Percentiles rank a stretch among this genome's conserved stretches.
Evolutionary conservation across 2,888 invertebrate species (phyloP).

Genomic region (Octodonta nipae): DNA sequence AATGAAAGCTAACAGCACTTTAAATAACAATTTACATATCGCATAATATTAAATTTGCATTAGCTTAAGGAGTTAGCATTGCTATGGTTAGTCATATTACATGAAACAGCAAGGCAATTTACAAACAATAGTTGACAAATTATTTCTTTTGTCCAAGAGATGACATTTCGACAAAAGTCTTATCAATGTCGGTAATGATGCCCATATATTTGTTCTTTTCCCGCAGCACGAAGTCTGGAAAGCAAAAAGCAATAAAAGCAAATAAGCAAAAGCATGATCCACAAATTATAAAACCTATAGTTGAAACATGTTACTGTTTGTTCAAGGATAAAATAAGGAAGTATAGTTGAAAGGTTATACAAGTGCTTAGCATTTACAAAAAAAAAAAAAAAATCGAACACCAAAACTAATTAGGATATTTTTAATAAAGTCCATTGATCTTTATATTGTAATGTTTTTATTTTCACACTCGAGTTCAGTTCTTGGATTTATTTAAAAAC

Average conservation of each 20-base stretch:
- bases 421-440: no score
- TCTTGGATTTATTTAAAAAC: no score
- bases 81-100: no score
- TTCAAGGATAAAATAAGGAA: no score
- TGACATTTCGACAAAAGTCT: slow-evolving; percentile 36
- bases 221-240: slow-evolving; percentile 34
- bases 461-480: no score
- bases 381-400: no score
- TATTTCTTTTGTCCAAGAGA: slow-evolving; percentile 33
- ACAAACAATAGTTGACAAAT: no score
- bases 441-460: no score
- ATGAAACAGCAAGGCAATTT: no score
- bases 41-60: slow-evolving; percentile 1
- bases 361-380: no score
- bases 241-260: slow-evolving; percentile 10
- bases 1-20: neutral
- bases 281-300: slow-evolving; percentile 1
- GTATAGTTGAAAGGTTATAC: no score
- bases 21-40: neutral
- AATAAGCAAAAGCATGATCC: slow-evolving; percentile 7
- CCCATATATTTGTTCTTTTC: slow-evolving; percentile 36
- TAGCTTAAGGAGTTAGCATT: slow-evolving; percentile 4
- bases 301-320: neutral
- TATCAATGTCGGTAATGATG: slow-evolving; percentile 35
- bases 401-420: no score